Evolutionary conservation across 2,113 vertebrate genomes (phyloP), one percentile per base, ranked within the genome.

Genomic region (Cisticola juncidis): DNA sequence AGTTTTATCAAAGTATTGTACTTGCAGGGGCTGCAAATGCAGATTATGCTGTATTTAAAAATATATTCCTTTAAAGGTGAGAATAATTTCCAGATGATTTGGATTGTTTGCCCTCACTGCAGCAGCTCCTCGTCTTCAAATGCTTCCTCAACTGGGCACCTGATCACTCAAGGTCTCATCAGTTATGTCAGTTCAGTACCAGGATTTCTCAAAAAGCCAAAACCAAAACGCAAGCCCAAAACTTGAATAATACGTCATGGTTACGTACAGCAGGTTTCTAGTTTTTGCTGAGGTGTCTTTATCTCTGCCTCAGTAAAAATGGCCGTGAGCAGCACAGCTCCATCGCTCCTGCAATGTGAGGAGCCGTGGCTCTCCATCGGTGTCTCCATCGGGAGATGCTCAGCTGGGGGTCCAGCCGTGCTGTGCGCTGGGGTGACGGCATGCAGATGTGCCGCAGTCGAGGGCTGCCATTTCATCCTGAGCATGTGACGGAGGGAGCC

Each of bases 351-450:
- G 5, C 69, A 25, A 22, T 1, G 29, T 21, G 1, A 40, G 40
- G 16, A 78, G 33, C 26, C 5, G 14, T 7, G 24, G 5, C 65
- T 77, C 86, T 47, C n/a, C n/a, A n/a, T n/a, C 9, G 3, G 35
- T 31, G 0, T 58, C 51, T 69, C n/a, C 12, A 2, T 10, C 1
- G 0, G 6, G 23, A 13, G 3, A 2, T 11, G 29, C 38, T 50
- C 11, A 3, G 42, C 71, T 45, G 48, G 14, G 42, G 25, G 6
- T 18, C 6, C 57, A 23, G 48, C 56, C 28, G 0, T 14, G 45
- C 58, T 35, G 33, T 0, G 26, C 81, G 17, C 15, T 10, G 35
- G 33, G 60, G 2, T 29, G 72, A 76, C 36, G 18, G 36, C 7
- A 22, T 1, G 0, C 19, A 22, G 71, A 53, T 14, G 31, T 73